Evolutionary conservation across 1,140 invertebrate species (phyloP), one percentile per base, ranked within the genome.

Genomic region (Gryon sp.): DNA sequence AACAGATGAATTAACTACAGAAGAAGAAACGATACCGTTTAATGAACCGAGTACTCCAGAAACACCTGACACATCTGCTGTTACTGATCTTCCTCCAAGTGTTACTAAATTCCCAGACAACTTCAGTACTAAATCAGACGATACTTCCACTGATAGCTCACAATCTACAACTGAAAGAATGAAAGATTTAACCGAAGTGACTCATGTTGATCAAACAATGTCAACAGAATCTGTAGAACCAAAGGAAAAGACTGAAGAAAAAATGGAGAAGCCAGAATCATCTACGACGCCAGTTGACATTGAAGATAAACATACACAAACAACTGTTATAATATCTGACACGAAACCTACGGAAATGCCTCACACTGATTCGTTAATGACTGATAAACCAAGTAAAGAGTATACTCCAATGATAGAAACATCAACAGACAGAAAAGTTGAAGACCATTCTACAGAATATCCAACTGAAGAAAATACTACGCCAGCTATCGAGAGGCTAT

Each of bases 191-290:
- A 76, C 62, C 16, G 65, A 59, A 74, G 32, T 43, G 24, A 32
- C 70, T 52, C 45, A 32, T 36, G 19, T 59, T 18, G 69, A 82
- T 28, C 70, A 80, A 76, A 77, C 66, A 48, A 59, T 28, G 18
- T 72, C 80, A 4, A 73, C 57, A 12, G 83, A 82, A 75, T 22
- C 14, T 18, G 60, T 72, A 2, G 79, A 84, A 76, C n/a, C n/a
- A n/a, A 59, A 57, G 12, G 72, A 80, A 14, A 83, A 79, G 30
- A 79, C 80, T 9, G 79, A 74, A 24, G 19, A 73, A 40, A 72
- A 73, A 60, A 59, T 72, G 41, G 30, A 60, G 7, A 6, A 72
- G 45, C 14, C 48, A 32, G 18, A 2, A 1, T 38, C 30, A 14
- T 15, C 30, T n/a, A 32, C 50, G 28, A 9, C 40, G 34, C 5